phyloP scores from a whole-genome alignment of 2,797 vertebrate species.

The Pipistrellus pipistrellus region DNA sequence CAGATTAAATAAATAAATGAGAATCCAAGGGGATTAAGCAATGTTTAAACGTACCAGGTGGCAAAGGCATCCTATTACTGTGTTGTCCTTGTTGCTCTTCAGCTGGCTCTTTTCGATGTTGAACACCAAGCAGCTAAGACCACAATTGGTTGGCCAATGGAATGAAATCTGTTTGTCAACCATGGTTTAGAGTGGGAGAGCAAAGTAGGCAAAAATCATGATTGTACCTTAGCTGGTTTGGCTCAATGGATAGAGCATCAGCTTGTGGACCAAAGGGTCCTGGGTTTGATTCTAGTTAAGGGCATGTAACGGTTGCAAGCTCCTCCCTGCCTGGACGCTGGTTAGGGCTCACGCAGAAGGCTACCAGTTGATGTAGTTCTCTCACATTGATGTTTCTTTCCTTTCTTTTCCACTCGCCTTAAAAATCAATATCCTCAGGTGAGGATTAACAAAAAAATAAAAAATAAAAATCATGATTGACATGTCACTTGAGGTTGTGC shows the following conservation, averaged over 20 bases:
- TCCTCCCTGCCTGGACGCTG: too few species aligned
- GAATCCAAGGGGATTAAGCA: background rate
- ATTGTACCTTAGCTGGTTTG: too few species aligned
- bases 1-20: slow-evolving; percentile 11
- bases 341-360: too few species aligned
- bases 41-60: background rate
- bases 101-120: background rate
- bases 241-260: too few species aligned
- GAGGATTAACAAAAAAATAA: too few species aligned
- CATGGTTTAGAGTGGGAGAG: background rate
- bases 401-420: too few species aligned
- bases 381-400: too few species aligned
- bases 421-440: too few species aligned
- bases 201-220: background rate
- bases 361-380: too few species aligned
- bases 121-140: background rate
- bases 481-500: background rate
- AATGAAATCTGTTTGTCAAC: background rate
- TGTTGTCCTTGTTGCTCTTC: background rate
- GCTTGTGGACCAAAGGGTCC: too few species aligned
- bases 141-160: background rate
- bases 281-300: too few species aligned
- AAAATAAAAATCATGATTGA: background rate
- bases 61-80: background rate
- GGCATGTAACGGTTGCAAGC: too few species aligned